Percentiles rank a stretch among this genome's conserved stretches.
Conservation (phyloP, 2,797 vertebrate genomes). For the Steatocranus sp. region DNA sequence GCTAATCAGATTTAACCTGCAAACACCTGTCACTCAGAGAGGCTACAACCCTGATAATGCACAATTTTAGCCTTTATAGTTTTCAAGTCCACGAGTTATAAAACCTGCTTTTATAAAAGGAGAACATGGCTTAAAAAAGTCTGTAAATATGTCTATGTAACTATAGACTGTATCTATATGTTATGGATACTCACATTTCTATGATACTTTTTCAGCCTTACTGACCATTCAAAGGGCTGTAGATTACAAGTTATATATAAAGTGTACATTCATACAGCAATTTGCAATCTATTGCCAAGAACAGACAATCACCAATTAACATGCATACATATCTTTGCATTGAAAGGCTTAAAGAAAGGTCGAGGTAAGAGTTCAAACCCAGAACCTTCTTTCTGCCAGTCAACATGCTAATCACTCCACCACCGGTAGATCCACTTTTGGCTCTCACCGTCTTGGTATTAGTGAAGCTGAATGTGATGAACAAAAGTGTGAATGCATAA, state of each 20-base stretch:
- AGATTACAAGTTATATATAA: neutral
- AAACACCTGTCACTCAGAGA: neutral
- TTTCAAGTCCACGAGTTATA: neutral
- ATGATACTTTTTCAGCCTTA: neutral
- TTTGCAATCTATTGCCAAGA: neutral
- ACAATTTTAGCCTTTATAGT: neutral
- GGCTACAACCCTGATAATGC: neutral
- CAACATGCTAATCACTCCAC: accelerated
- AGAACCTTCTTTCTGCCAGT: neutral
- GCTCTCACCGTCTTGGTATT: neutral
- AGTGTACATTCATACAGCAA: neutral
- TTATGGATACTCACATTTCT: neutral
- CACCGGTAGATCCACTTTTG: neutral
- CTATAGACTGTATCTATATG: neutral
- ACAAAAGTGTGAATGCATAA: neutral
- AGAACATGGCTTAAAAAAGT: neutral
- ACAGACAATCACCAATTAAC: neutral
- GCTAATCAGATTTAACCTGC: neutral
- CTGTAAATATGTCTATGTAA: neutral
- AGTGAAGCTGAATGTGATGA: neutral
- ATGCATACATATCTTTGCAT: neutral
- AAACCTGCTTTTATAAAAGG: neutral
- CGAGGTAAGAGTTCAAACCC: neutral
- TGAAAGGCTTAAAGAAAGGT: neutral
- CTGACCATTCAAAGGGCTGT: neutral